phyloP scores from a whole-genome alignment of 2,888 invertebrate species.

The Eutolmus rufibarbis region DNA sequence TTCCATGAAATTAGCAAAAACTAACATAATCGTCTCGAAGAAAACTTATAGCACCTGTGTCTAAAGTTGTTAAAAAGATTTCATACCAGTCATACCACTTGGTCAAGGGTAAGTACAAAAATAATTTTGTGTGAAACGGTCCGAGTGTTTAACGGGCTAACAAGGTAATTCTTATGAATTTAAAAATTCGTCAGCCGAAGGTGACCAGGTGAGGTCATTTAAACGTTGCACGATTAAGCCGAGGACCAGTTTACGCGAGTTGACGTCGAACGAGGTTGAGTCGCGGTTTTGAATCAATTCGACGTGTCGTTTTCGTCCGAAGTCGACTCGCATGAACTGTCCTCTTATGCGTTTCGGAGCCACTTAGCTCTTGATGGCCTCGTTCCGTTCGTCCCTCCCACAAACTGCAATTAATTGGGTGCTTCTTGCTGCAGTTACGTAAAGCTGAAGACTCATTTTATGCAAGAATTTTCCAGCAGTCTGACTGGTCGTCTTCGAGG shows the following conservation, averaged over 20 bases:
- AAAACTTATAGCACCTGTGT: neutral
- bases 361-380: neutral
- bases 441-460: neutral
- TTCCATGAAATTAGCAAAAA: neutral
- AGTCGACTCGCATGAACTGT: neutral
- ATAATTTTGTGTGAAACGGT: neutral
- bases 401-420: neutral
- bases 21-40: neutral
- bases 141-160: neutral
- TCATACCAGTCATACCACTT: neutral
- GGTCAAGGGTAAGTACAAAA: neutral
- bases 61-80: neutral
- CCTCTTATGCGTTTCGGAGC: neutral
- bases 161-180: neutral
- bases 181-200: neutral
- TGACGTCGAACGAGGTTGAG: neutral
- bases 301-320: neutral
- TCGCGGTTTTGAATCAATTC: neutral
- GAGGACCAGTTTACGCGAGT: neutral
- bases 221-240: neutral
- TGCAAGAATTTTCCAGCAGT: constrained; percentile 18
- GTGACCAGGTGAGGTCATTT: neutral
- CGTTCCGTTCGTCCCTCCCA: neutral
- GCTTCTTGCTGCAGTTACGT: neutral
- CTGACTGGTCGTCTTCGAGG: neutral